phyloP scores from a whole-genome alignment of 2,888 invertebrate genomes.

The Itoplectis maculator region DNA sequence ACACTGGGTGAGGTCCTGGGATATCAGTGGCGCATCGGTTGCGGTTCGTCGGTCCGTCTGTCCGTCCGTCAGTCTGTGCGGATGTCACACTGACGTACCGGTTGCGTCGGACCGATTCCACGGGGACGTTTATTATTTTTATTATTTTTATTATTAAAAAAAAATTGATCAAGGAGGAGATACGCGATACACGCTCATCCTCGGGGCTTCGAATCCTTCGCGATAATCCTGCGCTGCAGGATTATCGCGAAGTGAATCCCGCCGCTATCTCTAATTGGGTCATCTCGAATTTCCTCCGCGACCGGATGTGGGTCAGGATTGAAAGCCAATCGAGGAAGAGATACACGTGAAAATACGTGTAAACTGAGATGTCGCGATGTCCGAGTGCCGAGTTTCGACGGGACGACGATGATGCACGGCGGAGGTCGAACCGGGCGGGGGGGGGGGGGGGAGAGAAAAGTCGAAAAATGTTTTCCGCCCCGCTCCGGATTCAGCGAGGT shows the following conservation, averaged over 20 bases:
- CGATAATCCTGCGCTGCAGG: background rate
- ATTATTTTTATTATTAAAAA: constrained; percentile 30
- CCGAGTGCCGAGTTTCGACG: background rate
- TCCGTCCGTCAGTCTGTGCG: too few species aligned
- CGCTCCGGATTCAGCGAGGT: too few species aligned
- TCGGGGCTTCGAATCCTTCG: background rate
- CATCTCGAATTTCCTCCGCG: constrained; percentile 31
- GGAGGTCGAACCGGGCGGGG: background rate
- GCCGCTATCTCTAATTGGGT: constrained; percentile 8
- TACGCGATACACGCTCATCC: background rate
- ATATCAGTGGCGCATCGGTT: constrained; percentile 3
- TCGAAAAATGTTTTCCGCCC: too few species aligned
- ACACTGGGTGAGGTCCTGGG: background rate
- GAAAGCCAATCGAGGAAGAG: constrained; percentile 14
- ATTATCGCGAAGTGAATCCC: background rate
- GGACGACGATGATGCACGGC: background rate
- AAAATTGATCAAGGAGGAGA: constrained; percentile 19
- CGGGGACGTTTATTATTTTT: constrained; percentile 1
- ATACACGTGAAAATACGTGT: background rate
- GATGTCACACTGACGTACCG: too few species aligned
- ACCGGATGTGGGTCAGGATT: constrained; percentile 41
- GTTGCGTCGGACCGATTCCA: background rate
- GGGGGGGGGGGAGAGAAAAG: too few species aligned
- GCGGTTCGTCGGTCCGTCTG: too few species aligned
- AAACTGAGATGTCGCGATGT: background rate